Conservation (phyloP, 2,113 vertebrate species). For the Eolophus roseicapilla region DNA sequence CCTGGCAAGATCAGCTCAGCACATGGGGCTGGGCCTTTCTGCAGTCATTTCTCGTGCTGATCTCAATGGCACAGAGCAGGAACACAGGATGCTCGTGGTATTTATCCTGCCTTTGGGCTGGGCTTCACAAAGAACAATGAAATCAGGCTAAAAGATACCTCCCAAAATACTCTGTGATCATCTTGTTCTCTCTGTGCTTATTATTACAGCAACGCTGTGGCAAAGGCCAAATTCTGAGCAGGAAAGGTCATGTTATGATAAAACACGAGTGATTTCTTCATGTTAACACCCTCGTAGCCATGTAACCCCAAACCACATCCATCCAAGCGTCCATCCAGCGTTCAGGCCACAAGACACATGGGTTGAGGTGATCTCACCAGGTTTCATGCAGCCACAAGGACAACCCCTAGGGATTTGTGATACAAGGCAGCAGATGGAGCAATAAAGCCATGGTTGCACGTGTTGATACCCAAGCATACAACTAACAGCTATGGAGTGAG, state of each 20-base stretch:
- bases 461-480: neutral
- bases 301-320: rapidly evolving
- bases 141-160: neutral
- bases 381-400: neutral
- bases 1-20: neutral
- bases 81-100: neutral
- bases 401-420: rapidly evolving
- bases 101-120: neutral
- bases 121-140: neutral
- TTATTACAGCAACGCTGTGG: neutral
- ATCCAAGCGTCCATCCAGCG: neutral
- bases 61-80: neutral
- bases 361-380: neutral
- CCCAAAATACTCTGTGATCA: neutral
- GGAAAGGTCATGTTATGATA: neutral
- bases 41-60: neutral
- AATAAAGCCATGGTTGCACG: neutral
- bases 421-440: neutral
- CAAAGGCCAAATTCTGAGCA: neutral
- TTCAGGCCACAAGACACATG: rapidly evolving
- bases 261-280: neutral
- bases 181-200: neutral
- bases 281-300: neutral
- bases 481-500: neutral
- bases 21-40: neutral